These are phyloP conservation scores for Tinamus major DNA, from an alignment of 2,797 vertebrate genomes.

Conservation along the genomic window DNA sequence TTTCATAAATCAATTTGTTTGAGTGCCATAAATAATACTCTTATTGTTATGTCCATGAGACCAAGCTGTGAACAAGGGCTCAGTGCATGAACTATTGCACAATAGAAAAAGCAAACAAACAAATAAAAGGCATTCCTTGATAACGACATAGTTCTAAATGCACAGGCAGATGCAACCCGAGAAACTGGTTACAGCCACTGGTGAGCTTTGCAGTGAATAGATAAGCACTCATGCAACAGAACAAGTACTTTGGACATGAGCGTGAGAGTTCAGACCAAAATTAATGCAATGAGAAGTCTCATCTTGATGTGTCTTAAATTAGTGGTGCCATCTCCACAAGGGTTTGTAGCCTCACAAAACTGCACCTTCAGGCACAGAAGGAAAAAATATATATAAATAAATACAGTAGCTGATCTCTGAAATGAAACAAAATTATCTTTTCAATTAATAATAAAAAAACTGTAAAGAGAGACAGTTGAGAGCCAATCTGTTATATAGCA, in stretches of 20 bases:
- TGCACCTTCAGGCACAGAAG: not conserved
- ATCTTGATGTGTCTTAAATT: not conserved
- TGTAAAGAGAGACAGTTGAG: not conserved
- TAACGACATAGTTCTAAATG: not conserved
- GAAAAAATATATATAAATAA: not conserved
- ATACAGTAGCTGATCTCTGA: not conserved
- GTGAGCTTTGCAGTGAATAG: not conserved
- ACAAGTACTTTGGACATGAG: not conserved
- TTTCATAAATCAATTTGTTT: not conserved
- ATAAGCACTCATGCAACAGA: not conserved
- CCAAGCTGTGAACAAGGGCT: not conserved
- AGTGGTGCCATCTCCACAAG: not conserved
- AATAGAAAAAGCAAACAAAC: not conserved
- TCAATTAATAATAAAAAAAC: not conserved
- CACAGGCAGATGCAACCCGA: not conserved
- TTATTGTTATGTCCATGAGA: not conserved
- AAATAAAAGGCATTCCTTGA: not conserved
- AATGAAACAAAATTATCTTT: not conserved
- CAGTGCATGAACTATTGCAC: fast-evolving
- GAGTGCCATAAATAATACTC: not conserved
- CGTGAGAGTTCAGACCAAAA: not conserved
- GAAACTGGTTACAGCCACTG: not conserved
- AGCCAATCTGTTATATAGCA: not conserved
- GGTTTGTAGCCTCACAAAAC: not conserved
- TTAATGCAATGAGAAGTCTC: not conserved